Base-by-base conservation (phyloP, 1,140 invertebrate species). In the Harpegnathos saltator region DNA sequence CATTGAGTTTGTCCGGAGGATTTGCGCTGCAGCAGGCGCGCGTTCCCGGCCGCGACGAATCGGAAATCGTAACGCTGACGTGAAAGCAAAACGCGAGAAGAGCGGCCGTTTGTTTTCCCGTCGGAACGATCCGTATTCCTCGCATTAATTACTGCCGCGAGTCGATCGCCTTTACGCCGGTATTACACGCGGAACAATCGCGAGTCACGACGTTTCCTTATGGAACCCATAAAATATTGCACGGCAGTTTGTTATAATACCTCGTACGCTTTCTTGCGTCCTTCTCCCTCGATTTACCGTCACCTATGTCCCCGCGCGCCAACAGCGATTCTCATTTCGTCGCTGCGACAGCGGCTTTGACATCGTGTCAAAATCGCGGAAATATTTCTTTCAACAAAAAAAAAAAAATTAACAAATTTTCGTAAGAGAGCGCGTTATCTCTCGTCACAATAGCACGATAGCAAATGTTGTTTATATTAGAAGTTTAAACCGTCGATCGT, bases 161-260 rank as follows among this genome's bases (percentile, higher is more conserved):
- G 52, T 71, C 84, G 82, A 84, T 85, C 80, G 71, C 54, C 66
- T 77, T 85, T 83, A 74, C 83, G 26, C 52, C 66, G 65, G 52
- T 84, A 71, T 84, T 72, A 82, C 82, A 85, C 85, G 86, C 83
- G 88, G 83, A 92, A 90, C 90, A 92, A 92, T 92, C 81, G 86
- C 68, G 74, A 77, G 82, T 84, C 81, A 68, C 86, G 90, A 91
- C 91, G 74, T 91, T 92, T 92, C 92, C 91, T 93, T 93, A 93
- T 92, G 91, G 90, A 85, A 89, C 87, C 87, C 91, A 89, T 93
- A 92, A 92, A 92, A 91, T 89, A 91, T 87, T 61, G 75, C 87
- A 85, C 84, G 90, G 85, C 87, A 89, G 87, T 89, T 89, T 90
- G 85, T 89, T 90, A 89, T 88, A 84, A 87, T 85, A 82, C 71